Evolutionary conservation across 2,797 vertebrate genomes (phyloP), one percentile per base, ranked within the genome.

Genomic region (Spatula versicolor): DNA sequence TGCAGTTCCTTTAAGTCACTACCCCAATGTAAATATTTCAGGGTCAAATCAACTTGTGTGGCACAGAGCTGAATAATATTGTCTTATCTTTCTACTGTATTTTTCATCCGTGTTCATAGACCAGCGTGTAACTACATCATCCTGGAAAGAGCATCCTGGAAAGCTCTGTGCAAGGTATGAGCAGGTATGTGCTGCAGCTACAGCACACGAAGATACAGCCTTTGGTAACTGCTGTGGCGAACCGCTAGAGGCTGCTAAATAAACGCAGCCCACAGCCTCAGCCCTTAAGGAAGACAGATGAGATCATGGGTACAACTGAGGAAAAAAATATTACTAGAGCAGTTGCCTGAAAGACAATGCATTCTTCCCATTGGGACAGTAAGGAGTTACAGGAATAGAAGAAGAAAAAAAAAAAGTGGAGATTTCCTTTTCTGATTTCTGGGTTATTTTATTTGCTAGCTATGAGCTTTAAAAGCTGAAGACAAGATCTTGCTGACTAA

Each of bases 181-280:
- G 54, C 54, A 45, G 72, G 41, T n/a, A 26, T 33, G 6, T 17
- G 73, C 64, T 67, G 59, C 55, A 59, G 7, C 23, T 39, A 76
- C 35, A 54, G 78, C 43, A 2, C 5, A 0, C 9, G 1, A 31
- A 8, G 26, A 6, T 25, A 0, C 5, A 54, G 31, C 33, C 46
- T 3, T 3, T 48, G 31, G 62, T 30, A 77, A 58, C 48, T 91
- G 58, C 88, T 13, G 0, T 15, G 62, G 25, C 23, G 41, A 78
- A 9, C 92, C 92, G 11, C 93, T 91, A 95, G 95, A 92, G 92
- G 94, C 84, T 95, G 92, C 94, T 96, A 85, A 12, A 13, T 22
- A 75, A 88, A 73, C 69, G 6, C 84, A 59, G 37, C 81, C 73
- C 52, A 9, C 48, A 68, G 48, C 63, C 63, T 56, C 10, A 1